phyloP scores from a whole-genome alignment of 2,113 vertebrate genomes.

The Corythornis vintsioides region DNA sequence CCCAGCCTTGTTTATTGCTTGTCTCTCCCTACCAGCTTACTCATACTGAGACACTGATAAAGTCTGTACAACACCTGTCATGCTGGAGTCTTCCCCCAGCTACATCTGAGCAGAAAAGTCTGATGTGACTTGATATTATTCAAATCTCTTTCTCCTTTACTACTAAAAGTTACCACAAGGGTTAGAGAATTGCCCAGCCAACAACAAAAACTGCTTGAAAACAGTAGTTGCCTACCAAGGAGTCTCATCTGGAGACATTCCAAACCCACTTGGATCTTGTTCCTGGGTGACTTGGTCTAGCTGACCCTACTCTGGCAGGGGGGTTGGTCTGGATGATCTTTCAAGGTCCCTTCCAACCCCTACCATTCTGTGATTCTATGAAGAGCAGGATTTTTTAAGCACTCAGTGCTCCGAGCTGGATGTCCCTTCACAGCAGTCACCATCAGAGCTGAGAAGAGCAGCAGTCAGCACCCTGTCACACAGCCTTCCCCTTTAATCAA shows the following conservation, averaged over 20 bases:
- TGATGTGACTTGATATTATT: not conserved
- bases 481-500: not conserved
- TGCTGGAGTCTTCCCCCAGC: not conserved
- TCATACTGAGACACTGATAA: not conserved
- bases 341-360: no score
- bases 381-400: not conserved
- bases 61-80: slow-evolving; percentile 3
- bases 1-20: not conserved
- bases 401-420: not conserved
- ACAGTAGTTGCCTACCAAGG: not conserved
- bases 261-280: no score
- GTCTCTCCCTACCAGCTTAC: not conserved
- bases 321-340: no score
- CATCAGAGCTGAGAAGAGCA: not conserved
- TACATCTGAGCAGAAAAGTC: not conserved
- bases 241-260: no score
- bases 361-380: no score
- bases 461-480: not conserved
- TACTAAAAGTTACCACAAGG: accelerated
- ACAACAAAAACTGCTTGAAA: not conserved
- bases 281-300: no score
- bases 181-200: not conserved
- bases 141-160: not conserved
- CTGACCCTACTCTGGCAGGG: no score
- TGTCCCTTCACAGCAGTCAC: not conserved